Base-by-base conservation (phyloP, 92 coral and sea anemone genomes). In the Siderastrea siderea region DNA sequence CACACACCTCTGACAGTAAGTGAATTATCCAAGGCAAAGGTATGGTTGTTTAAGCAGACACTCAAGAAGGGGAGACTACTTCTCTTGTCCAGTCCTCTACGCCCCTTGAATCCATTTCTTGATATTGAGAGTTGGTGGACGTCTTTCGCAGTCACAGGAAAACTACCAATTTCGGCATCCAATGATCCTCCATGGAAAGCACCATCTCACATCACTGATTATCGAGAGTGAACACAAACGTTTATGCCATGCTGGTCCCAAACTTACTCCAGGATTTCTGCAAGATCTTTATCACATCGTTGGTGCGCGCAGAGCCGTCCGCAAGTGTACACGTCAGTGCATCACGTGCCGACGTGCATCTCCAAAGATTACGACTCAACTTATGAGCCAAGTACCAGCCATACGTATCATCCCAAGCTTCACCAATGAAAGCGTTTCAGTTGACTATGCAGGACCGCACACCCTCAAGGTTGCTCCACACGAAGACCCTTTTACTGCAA, bases 401-500 rank as follows among this genome's bases (percentile, higher is more conserved):
- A 66, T 80, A 60, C 88, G 91, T 47, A 77, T 92, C 8, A 67
- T 51, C 2, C 82, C 93, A 38, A 80, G 80, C 47, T 75, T 76
- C 52, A 86, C 88, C 74, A 85, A 85, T 68, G 83, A 86, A 80
- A 87, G 70, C 58, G 90, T 84, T 6, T 79, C 85, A 63, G 87
- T 90, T 15, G 93, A 93, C 88, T 93, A 90, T 59, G 93, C 95
- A 52, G 93, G 95, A 17, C 93, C 93, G 10, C 57, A 81, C 3
- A 75, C 81, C 8, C 75, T 91, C 62, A 92, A 93, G 58, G 71
- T 68, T 16, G 92, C 92, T 54, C 92, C 13, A 84, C 26, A 16
- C 74, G 89, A 68, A 79, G 68, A 71, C 92, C 92, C 4, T 88
- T 86, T 1, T 87, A 91, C 67, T 47, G 26, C 86, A 93, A 93